Evolutionary conservation across 2,797 vertebrate genomes (phyloP).

Genomic region (Phrynocephalus forsythii): DNA sequence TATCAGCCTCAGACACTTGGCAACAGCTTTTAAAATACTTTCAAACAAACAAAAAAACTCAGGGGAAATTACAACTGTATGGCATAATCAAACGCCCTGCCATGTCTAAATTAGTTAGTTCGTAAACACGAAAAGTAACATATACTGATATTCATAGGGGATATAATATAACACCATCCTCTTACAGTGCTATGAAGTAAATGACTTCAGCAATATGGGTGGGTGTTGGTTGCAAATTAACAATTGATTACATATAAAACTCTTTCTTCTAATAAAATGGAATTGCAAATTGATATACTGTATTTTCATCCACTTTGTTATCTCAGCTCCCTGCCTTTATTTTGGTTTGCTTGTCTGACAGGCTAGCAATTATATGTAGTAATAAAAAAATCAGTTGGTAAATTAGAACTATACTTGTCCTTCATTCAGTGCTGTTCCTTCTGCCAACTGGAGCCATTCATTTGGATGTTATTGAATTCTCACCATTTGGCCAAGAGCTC

Average conservation of each 20-base stretch:
- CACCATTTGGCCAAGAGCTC: background rate
- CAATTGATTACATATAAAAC: slow-evolving; percentile 69
- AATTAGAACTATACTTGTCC: background rate
- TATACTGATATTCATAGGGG: background rate
- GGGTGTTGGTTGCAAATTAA: slow-evolving; percentile 71
- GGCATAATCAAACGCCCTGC: background rate
- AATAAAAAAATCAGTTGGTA: slow-evolving; percentile 25
- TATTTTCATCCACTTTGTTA: slow-evolving; percentile 36
- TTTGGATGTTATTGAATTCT: background rate
- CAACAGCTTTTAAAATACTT: slow-evolving; percentile 17
- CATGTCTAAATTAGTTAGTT: slow-evolving; percentile 9
- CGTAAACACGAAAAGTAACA: slow-evolving; percentile 20
- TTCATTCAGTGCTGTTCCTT: background rate
- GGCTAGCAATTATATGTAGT: slow-evolving; percentile 50
- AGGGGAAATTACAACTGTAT: slow-evolving; percentile 13
- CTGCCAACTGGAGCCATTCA: background rate
- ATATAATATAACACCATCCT: slow-evolving; percentile 16
- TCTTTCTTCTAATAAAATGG: slow-evolving; percentile 62
- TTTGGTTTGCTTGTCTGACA: slow-evolving; percentile 47
- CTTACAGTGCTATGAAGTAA: background rate
- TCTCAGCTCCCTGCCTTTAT: slow-evolving; percentile 63
- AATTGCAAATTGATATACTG: slow-evolving; percentile 50
- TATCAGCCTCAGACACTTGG: background rate
- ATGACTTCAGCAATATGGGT: slow-evolving; percentile 65
- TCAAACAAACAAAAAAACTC: slow-evolving; percentile 22